Base-by-base conservation (phyloP, 2,888 invertebrate genomes). In the Escarpia spicata region DNA sequence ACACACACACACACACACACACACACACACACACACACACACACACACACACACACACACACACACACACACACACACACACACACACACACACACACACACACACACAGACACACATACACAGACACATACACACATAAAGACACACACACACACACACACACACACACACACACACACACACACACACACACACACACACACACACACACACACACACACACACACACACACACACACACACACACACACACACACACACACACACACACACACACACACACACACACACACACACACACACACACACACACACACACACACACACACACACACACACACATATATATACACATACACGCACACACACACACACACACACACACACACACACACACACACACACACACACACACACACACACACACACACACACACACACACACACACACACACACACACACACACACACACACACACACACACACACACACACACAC, bases 251-350 rank as follows among this genome's bases (percentile, higher is more conserved):
- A n/a, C 4, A 91, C 26, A n/a, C 26, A 92, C 91, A 92, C 52
- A 75, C 91, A 89, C 19, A n/a, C 44, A 93, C 45, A 58, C 10
- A 93, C 12, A 37, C 15, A 52, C 10, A 90, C 6, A 90, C n/a
- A 75, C n/a, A 90, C 26, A 90, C 43, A 75, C 10, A 90, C 19
- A 92, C 93, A 93, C n/a, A 94, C 93, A 93, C 93, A 92, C 15
- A 91, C 75, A 92, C 91, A 92, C 75, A 92, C 92, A 92, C 43
- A 91, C 37, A 91, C 58, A 52, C 52, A 91, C 37, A 45, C 37
- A 58, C 37, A 92, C 37, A 92, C 43, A 92, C 26, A 92, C 89
- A 92, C 37, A 92, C 43, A 92, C 43, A 91, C 43, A 60, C 43
- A 60, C 60, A 92, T 52, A 91, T 15, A 91, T 60, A 92, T 31